A percentile compares a stretch with the other conserved stretches of the same genome.
Evolutionary conservation across 2,888 invertebrate genomes (phyloP).

Genomic region (Folsomia candida): DNA sequence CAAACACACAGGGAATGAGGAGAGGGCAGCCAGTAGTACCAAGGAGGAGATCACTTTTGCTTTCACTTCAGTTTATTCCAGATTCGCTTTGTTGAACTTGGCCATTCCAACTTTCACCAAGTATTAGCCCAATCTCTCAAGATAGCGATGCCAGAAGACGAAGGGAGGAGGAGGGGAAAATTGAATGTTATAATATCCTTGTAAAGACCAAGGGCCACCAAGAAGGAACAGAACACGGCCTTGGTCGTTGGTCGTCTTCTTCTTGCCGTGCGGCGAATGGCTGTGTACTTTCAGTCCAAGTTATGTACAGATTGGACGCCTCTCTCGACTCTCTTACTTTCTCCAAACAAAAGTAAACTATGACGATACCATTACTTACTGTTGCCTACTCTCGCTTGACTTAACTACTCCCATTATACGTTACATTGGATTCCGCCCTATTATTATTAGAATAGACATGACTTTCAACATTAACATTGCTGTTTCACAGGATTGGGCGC

Average conservation of each 20-base stretch:
- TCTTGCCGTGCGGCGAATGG: not conserved
- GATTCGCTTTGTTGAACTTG: slow-evolving; percentile 8
- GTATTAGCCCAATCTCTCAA: slow-evolving; percentile 2
- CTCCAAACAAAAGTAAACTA: not conserved
- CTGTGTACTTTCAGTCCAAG: not conserved
- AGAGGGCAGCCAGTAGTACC: not conserved
- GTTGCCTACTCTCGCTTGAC: not conserved
- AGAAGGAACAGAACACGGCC: no score
- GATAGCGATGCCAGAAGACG: not conserved
- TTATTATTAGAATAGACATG: no score
- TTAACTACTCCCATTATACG: not conserved
- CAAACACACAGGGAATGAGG: no score
- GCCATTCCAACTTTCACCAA: slow-evolving; percentile 5
- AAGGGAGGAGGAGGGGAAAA: not conserved
- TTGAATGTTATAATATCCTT: not conserved
- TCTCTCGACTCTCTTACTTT: no score
- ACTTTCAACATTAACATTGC: not conserved
- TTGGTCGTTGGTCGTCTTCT: not conserved
- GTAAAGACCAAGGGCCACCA: not conserved
- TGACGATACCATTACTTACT: not conserved
- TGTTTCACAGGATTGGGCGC: not conserved
- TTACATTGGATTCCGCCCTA: no score
- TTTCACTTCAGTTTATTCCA: not conserved
- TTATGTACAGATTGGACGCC: not conserved
- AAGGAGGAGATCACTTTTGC: not conserved